Evolutionary conservation across 1,140 invertebrate genomes (phyloP).

Genomic region (Chrysoperla carnea): DNA sequence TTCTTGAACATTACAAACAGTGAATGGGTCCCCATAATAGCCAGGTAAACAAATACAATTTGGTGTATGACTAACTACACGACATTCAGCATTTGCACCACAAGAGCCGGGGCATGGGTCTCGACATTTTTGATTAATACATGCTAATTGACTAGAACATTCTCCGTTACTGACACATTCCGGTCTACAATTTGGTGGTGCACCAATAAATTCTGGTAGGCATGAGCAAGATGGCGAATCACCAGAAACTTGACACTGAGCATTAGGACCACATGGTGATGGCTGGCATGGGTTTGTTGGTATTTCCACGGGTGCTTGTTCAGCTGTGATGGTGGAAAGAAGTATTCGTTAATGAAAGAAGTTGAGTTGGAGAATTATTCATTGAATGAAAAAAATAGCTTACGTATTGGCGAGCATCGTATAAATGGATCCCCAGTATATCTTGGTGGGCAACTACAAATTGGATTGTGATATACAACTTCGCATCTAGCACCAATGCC

Average conservation of each 20-base stretch:
- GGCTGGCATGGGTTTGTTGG: slow-evolving; percentile 51
- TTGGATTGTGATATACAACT: slow-evolving; percentile 37
- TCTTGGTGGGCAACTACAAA: slow-evolving; percentile 22
- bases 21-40: slow-evolving; percentile 63
- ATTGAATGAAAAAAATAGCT: slow-evolving; percentile 28
- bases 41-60: slow-evolving; percentile 64
- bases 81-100: slow-evolving; percentile 58
- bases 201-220: slow-evolving; percentile 40
- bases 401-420: slow-evolving; percentile 42
- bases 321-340: slow-evolving; percentile 14
- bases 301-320: slow-evolving; percentile 22
- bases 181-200: slow-evolving; percentile 42
- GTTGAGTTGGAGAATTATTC: slow-evolving; percentile 5
- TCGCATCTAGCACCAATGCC: slow-evolving; percentile 40
- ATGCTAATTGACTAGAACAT: slow-evolving; percentile 38
- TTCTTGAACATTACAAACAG: slow-evolving; percentile 25
- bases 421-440: slow-evolving; percentile 39
- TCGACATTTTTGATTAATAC: slow-evolving; percentile 45
- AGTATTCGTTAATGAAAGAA: background rate
- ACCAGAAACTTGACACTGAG: slow-evolving; percentile 59
- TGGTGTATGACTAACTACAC: slow-evolving; percentile 41
- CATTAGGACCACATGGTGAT: slow-evolving; percentile 68
- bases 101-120: slow-evolving; percentile 67
- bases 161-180: slow-evolving; percentile 45
- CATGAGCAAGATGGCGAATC: slow-evolving; percentile 67